These are phyloP conservation scores for Zonotrichia albicollis DNA, from an alignment of 2,797 vertebrate genomes.

Conservation along the genomic window DNA sequence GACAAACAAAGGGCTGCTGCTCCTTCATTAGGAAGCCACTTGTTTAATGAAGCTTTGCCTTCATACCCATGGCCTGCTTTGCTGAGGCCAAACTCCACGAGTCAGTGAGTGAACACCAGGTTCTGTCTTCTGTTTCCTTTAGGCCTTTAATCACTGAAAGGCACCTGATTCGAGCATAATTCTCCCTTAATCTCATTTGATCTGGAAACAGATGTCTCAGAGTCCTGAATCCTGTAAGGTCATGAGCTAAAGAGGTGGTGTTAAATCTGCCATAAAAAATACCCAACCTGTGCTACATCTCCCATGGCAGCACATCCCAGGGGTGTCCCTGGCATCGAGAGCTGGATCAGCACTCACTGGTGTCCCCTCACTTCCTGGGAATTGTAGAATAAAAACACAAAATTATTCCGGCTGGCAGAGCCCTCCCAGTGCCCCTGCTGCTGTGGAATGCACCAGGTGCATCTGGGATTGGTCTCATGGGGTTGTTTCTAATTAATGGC, in stretches of 20 bases:
- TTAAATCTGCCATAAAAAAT: not conserved
- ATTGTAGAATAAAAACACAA: not conserved
- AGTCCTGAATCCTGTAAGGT: not conserved
- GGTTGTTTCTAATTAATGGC: no score
- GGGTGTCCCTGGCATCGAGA: not conserved
- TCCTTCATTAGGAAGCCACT: not conserved
- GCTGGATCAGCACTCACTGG: not conserved
- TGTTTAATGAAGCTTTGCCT: not conserved
- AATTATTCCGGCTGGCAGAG: not conserved
- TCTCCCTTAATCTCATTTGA: not conserved
- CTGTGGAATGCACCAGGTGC: no score
- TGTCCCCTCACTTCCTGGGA: not conserved
- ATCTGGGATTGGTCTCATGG: no score
- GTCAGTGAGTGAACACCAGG: not conserved
- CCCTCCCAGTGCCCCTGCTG: not conserved
- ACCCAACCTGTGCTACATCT: not conserved
- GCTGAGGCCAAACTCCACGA: fast-evolving
- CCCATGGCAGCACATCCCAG: not conserved
- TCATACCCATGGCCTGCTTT: fast-evolving
- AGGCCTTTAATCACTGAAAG: not conserved
- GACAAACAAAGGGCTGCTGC: not conserved
- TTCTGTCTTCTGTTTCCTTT: not conserved
- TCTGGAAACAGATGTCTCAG: not conserved
- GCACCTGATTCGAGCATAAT: not conserved
- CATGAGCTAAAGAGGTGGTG: fast-evolving